These are phyloP conservation scores for Siphlonurus alternatus DNA, from an alignment of 2,888 invertebrate species.

Conservation along the genomic window DNA sequence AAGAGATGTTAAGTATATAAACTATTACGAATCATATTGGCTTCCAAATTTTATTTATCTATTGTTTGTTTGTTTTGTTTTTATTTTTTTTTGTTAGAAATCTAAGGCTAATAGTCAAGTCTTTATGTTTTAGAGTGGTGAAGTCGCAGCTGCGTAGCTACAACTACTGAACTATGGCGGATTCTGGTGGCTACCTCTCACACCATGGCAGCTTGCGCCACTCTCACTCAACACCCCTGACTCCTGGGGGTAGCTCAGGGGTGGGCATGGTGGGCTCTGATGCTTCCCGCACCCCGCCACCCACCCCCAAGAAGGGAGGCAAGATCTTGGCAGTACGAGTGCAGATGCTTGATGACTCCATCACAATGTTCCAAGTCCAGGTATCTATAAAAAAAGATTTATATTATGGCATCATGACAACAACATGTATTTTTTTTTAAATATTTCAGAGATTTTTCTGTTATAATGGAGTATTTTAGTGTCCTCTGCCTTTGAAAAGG, in stretches of 20 bases:
- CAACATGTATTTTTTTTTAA: no score
- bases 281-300: conserved; percentile 49
- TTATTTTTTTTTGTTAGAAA: no score
- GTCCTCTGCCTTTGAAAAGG: not conserved
- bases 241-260: conserved; percentile 6
- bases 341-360: conserved; percentile 76
- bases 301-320: conserved; percentile 67
- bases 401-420: not conserved
- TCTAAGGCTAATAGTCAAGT: no score
- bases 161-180: not conserved
- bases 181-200: not conserved
- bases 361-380: conserved; percentile 86
- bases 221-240: conserved; percentile 55
- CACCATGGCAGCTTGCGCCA: conserved; percentile 28
- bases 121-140: not conserved
- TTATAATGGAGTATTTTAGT: not conserved
- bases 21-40: no score
- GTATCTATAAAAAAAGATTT: conserved; percentile 42
- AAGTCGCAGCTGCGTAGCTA: no score
- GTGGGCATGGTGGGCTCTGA: conserved; percentile 64
- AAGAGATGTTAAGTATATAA: no score
- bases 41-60: no score
- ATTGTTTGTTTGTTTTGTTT: no score
- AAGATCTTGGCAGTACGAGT: conserved; percentile 78
- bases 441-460: conserved; percentile 10